Conservation (phyloP, 2,113 vertebrate species). For the Fregata magnificens region DNA sequence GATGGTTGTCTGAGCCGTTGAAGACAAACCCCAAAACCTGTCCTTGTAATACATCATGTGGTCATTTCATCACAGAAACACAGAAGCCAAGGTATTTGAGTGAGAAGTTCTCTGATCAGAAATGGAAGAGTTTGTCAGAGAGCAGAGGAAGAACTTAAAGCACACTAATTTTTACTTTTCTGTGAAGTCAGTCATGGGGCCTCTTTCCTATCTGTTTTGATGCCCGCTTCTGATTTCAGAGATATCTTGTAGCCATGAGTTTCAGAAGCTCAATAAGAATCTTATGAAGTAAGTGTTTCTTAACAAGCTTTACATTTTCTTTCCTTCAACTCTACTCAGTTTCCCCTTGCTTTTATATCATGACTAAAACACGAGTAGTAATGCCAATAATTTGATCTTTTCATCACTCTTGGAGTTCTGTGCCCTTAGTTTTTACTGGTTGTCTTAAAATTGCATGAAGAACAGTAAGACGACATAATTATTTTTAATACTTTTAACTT, state of each 20-base stretch:
- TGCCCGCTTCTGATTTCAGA: background rate
- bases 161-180: background rate
- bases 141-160: background rate
- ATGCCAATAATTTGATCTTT: background rate
- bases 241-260: background rate
- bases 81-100: background rate
- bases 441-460: background rate
- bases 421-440: background rate
- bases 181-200: background rate
- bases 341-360: background rate
- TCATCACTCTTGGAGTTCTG: background rate
- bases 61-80: background rate
- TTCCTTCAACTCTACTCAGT: background rate
- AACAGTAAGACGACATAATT: background rate
- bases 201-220: background rate
- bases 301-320: background rate
- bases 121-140: background rate
- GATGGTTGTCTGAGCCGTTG: background rate
- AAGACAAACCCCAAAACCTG: background rate
- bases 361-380: background rate
- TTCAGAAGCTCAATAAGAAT: background rate
- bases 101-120: background rate
- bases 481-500: background rate
- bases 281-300: background rate
- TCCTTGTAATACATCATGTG: background rate